Base-by-base conservation (phyloP, 2,888 invertebrate species). In the Drosophila paucipuncta region DNA sequence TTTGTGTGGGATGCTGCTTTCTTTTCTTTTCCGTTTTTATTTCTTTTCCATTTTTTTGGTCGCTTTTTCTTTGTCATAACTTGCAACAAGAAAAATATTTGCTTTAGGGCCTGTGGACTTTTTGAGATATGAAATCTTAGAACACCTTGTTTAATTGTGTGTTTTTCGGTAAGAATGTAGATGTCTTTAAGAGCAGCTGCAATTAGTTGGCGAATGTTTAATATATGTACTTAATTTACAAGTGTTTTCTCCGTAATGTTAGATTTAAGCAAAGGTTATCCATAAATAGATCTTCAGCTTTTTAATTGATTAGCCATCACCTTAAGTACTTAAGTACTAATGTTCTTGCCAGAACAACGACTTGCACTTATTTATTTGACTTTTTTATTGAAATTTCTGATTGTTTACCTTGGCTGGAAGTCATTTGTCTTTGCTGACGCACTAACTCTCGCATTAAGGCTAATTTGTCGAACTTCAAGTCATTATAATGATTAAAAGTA, bases 401-500 rank as follows among this genome's bases (percentile, higher is more conserved):
- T 58, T 80, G 74, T 82, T 81, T 78, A 82, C 78, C 75, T 80
- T 68, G 33, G 41, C 47, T 37, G 64, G 47, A 54, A 37, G 68
- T 74, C 70, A 73, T 76, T 76, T 87, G 85, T 72, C 68, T 69
- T 53, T 16, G 73, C 64, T 81, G 73, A 73, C 73, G 81, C 67
- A 82, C 68, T 65, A 60, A 71, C 71, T 78, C 57, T 78, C 62
- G 63, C 85, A 82, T 85, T 74, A 78, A 72, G 80, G 75, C 80
- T 80, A 90, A 88, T 90, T 90, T 82, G 85, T 80, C 76, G 78
- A 89, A 88, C 83, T 88, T 82, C 73, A 67, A 91, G 85, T 89
- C 89, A 90, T 90, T 90, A 90, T 74, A 82, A 80, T 90, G 89
- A 90, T 90, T 90, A 90, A 90, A 91, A 85, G 89, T 81, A 85